These are phyloP conservation scores for Olivierus martensii DNA, from an alignment of 1,140 invertebrate genomes.

Conservation along the genomic window DNA sequence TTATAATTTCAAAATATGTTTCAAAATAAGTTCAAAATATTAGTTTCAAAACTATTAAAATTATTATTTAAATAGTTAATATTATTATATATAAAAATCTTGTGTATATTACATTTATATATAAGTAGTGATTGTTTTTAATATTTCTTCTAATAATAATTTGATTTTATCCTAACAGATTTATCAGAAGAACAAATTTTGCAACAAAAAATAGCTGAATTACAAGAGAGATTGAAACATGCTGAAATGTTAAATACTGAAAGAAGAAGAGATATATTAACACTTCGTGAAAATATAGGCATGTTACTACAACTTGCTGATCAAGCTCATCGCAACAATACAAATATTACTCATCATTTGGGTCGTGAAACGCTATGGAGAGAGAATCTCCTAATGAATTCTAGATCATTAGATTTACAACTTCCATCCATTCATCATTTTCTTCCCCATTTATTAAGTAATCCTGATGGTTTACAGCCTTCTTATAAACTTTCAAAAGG, in stretches of 20 bases:
- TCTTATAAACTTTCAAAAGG: conserved; percentile 60
- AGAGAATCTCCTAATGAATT: conserved; percentile 23
- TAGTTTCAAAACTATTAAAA: no score
- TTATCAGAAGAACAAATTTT: conserved; percentile 46
- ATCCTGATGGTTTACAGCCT: conserved; percentile 59
- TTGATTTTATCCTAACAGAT: conserved; percentile 22
- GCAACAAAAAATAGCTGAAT: conserved; percentile 49
- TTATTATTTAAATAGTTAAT: no score
- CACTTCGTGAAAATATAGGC: conserved; percentile 42
- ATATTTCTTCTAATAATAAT: no score
- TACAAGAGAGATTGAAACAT: conserved; percentile 52
- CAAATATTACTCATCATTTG: conserved; percentile 9
- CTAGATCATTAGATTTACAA: conserved; percentile 22
- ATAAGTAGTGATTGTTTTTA: no score
- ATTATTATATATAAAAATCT: no score
- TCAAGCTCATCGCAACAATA: background rate
- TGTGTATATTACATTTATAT: no score
- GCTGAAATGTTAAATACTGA: conserved; percentile 53
- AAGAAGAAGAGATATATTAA: conserved; percentile 50
- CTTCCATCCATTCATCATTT: conserved; percentile 71
- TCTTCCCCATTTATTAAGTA: conserved; percentile 62
- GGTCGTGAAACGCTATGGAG: conserved; percentile 12
- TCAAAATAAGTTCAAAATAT: no score
- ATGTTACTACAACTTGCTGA: conserved; percentile 14
- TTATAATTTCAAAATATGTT: no score